Evolutionary conservation across 1,140 invertebrate species (phyloP).

Genomic region (Bombus polaris): DNA sequence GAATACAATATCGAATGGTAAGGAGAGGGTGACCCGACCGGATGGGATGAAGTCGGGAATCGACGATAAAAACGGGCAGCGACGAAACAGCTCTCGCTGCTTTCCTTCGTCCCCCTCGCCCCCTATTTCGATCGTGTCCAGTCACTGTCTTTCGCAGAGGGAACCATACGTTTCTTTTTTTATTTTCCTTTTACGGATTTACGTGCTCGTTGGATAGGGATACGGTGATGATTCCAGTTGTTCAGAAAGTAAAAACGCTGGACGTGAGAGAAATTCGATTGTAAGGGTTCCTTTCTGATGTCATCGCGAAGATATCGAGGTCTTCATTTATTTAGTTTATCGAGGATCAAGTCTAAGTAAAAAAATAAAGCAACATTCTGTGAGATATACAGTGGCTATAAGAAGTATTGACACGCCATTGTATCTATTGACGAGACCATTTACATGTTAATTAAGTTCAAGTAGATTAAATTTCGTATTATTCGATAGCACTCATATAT

Average conservation of each 20-base stretch:
- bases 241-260: no score
- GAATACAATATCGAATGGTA: slow-evolving; percentile 74
- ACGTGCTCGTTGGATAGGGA: neutral
- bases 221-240: neutral
- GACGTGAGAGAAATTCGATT: neutral
- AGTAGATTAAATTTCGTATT: no score
- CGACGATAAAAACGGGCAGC: slow-evolving; percentile 64
- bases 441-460: no score
- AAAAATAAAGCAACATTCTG: no score
- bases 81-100: slow-evolving; percentile 50
- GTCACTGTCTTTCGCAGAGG: neutral
- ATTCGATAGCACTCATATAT: no score
- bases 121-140: slow-evolving; percentile 31
- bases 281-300: neutral
- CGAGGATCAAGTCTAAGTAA: no score
- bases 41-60: slow-evolving; percentile 60
- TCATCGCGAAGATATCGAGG: neutral
- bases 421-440: no score
- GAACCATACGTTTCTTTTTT: neutral
- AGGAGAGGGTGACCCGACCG: slow-evolving; percentile 45
- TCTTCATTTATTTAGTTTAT: no score
- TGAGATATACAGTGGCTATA: no score
- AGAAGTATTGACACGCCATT: no score
- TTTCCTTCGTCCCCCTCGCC: slow-evolving; percentile 54
- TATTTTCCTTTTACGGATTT: neutral